Percentiles rank a stretch among this genome's conserved stretches.
phyloP scores from a whole-genome alignment of 2,797 vertebrate genomes.

The Distichodus sexfasciatus region DNA sequence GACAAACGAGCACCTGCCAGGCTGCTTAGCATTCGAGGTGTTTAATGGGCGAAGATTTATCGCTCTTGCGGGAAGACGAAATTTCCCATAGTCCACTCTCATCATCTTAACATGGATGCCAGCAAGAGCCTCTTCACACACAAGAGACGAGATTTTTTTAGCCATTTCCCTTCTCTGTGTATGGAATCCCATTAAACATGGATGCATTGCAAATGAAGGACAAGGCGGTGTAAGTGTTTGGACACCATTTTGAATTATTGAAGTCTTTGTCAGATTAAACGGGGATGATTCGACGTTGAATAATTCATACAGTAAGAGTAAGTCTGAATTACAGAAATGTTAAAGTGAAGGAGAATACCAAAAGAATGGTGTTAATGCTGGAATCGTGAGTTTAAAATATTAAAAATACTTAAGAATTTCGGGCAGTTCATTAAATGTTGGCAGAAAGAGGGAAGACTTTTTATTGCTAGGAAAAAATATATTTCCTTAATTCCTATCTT shows the following conservation, averaged over 20 bases:
- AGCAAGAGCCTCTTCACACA: constrained; percentile 32
- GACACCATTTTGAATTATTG: constrained; percentile 69
- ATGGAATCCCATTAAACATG: constrained; percentile 71
- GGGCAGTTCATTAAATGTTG: not conserved
- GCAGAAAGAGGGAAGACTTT: not conserved
- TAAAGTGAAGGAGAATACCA: constrained; percentile 2
- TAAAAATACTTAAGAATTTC: not conserved
- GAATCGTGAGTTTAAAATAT: constrained; percentile 13
- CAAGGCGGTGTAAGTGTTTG: constrained; percentile 72
- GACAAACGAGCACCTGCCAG: constrained; percentile 7
- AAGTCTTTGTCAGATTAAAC: constrained; percentile 71
- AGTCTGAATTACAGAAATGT: constrained; percentile 52
- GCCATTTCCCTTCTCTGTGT: constrained; percentile 39
- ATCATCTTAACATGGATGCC: constrained; percentile 29
- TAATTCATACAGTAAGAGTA: constrained; percentile 65
- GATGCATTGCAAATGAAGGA: constrained; percentile 67
- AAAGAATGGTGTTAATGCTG: not conserved
- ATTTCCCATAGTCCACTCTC: constrained; percentile 24
- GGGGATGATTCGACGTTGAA: constrained; percentile 65
- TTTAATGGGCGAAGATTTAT: constrained; percentile 42
- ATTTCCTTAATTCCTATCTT: too few species aligned
- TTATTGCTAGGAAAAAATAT: constrained; percentile 7
- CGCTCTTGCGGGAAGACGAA: constrained; percentile 23
- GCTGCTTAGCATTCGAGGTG: constrained; percentile 17
- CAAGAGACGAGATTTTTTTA: constrained; percentile 13